phyloP scores from a whole-genome alignment of 2,797 vertebrate genomes.

The Meriones psammophilus region DNA sequence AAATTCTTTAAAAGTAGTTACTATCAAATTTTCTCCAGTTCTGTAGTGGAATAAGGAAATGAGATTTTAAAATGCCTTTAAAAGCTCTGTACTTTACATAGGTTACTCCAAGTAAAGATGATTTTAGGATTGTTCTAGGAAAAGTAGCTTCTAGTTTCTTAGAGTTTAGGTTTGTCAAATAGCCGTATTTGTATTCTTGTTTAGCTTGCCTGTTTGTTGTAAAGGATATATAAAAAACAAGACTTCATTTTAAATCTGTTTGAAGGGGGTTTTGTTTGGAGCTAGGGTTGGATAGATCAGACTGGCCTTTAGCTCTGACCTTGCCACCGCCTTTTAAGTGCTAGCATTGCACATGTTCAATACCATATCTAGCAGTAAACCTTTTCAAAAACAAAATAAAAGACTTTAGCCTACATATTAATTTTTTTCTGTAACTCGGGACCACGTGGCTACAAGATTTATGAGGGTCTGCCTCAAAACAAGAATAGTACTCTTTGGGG shows the following conservation, averaged over 20 bases:
- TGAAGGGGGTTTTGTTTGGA: neutral
- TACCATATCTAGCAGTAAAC: neutral
- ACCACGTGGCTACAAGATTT: neutral
- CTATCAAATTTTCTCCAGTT: too few relatives aligned
- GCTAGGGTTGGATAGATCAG: too few relatives aligned
- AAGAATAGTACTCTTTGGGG: neutral
- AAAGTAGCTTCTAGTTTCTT: neutral
- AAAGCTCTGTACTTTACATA: neutral
- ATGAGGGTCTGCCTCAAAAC: neutral
- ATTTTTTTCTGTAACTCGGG: neutral
- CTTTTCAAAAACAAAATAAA: neutral
- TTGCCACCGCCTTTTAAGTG: neutral
- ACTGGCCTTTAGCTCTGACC: neutral
- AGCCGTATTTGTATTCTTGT: neutral
- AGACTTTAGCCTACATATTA: neutral
- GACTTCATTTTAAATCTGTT: neutral
- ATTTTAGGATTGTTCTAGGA: neutral
- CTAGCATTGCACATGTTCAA: neutral
- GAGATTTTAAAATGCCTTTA: neutral
- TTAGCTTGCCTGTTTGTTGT: slow-evolving; percentile 8
- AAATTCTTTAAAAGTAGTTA: too few relatives aligned
- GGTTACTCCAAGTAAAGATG: neutral
- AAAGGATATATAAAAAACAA: neutral
- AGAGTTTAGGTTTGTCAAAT: neutral
- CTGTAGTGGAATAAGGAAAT: neutral